Percentiles rank a stretch among this genome's conserved stretches.
Conservation (phyloP, 1,140 invertebrate species). For the Pseudoatta argentina region DNA sequence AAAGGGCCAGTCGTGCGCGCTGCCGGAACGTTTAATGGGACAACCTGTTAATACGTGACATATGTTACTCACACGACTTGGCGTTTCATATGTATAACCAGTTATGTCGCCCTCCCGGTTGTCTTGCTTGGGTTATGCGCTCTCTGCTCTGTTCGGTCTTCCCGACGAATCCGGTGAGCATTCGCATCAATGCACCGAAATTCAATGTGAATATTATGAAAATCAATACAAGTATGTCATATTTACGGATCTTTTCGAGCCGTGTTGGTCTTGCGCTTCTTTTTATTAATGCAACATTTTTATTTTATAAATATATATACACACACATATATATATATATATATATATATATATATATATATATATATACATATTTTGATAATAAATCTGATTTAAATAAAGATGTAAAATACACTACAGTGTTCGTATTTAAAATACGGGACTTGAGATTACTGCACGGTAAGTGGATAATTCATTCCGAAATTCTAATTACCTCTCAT, state of each 20-base stretch:
- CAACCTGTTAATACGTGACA: conserved; percentile 81
- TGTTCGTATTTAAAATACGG: not conserved
- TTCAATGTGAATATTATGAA: conserved; percentile 15
- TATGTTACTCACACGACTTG: conserved; percentile 72
- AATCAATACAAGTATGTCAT: conserved; percentile 9
- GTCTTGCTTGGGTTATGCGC: conserved; percentile 47
- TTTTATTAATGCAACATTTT: not conserved
- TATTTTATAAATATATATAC: not conserved
- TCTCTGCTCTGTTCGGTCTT: conserved; percentile 54
- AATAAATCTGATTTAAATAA: conserved; percentile 40
- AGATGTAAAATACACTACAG: not conserved
- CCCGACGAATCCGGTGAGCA: not conserved
- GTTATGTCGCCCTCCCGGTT: conserved; percentile 63
- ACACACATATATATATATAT: not conserved
- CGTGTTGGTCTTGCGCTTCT: not conserved
- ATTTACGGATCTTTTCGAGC: not conserved
- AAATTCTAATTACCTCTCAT: conserved; percentile 41
- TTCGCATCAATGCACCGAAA: conserved; percentile 31
- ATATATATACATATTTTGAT: not conserved
- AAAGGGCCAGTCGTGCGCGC: conserved; percentile 60
- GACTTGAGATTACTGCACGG: not conserved
- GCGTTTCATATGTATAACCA: conserved; percentile 77
- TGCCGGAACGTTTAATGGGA: conserved; percentile 80
- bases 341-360: too few relatives aligned
- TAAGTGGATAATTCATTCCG: conserved; percentile 51